Base-by-base conservation (phyloP, 92 coral and sea anemone species). In the Pocillopora grandis region DNA sequence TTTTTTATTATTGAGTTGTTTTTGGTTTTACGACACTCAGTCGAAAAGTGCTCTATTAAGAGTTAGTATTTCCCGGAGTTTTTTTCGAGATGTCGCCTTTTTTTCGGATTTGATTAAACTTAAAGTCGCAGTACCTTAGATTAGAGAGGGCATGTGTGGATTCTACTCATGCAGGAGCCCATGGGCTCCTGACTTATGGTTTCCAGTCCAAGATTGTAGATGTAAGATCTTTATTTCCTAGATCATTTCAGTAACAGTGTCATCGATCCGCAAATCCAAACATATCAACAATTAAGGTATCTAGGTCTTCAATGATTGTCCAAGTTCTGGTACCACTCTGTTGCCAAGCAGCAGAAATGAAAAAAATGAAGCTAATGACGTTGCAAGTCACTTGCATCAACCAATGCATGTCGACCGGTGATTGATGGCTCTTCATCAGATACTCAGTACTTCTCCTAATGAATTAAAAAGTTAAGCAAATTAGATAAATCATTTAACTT, bases 381-480 rank as follows among this genome's bases (percentile, higher is more conserved):
- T 62, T 23, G 16, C 66, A 62, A 20, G 14, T 62, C 66, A 62
- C 66, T 18, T 62, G 66, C 66, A 62, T 62, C 66, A 62, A 62
- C 23, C 19, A 62, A 15, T 62, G 66, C 66, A 17, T 62, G 66
- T 62, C 66, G 19, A 62, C 20, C 66, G 66, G 20, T 62, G 66
- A 62, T 18, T 62, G 66, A 62, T 62, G 66, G 18, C 66, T 17
- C 66, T 16, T 62, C n/a, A 62, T 62, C 66, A 62, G 66, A 62
- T 62, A 71, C n/a, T 71, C 76, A 71, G 76, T 71, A 5, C 59
- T 57, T 57, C 76, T 71, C 57, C 31, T 31, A 69, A 69, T 20
- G 31, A 52, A 69, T 69, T 69, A 20, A 71, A 71, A 71, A 71
- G 76, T 36, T 35, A 35, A 56, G 76, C 57, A 71, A 35, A 36